Evolutionary conservation across 2,888 invertebrate genomes (phyloP).

Genomic region (Habrosyne pyritoides): DNA sequence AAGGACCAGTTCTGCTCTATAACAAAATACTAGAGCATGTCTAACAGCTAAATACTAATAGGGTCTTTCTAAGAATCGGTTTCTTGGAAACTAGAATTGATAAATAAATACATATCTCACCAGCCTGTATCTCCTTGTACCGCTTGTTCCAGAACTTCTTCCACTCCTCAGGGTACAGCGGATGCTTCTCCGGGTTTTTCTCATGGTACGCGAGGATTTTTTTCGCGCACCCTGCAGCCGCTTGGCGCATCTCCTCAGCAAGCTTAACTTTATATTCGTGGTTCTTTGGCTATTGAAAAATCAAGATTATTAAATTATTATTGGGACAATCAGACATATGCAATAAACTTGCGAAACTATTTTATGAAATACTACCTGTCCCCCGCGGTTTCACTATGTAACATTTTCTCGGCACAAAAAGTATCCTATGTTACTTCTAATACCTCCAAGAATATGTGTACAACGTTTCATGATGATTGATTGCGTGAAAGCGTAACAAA

Average conservation of each 20-base stretch:
- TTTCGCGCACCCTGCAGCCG: constrained; percentile 83
- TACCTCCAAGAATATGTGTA: no score
- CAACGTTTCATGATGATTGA: no score
- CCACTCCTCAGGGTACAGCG: constrained; percentile 94
- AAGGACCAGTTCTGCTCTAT: no score
- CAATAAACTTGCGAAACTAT: no score
- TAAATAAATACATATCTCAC: constrained; percentile 42
- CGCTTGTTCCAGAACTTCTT: constrained; percentile 94
- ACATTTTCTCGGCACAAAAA: no score
- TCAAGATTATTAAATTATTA: background rate
- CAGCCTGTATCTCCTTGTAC: constrained; percentile 90
- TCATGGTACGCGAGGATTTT: constrained; percentile 89
- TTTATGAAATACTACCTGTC: no score
- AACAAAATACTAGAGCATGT: no score
- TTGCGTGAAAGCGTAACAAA: no score
- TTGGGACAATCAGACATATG: background rate
- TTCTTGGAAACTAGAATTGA: constrained; percentile 1
- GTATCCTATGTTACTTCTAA: no score
- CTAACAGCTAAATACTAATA: no score
- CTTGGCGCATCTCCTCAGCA: constrained; percentile 70
- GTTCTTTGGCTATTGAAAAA: constrained; percentile 44
- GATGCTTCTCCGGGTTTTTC: constrained; percentile 94
- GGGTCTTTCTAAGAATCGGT: no score
- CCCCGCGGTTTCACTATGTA: no score
- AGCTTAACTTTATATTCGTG: constrained; percentile 81